Conservation (phyloP, 2,113 vertebrate species). For the Strigops habroptila region DNA sequence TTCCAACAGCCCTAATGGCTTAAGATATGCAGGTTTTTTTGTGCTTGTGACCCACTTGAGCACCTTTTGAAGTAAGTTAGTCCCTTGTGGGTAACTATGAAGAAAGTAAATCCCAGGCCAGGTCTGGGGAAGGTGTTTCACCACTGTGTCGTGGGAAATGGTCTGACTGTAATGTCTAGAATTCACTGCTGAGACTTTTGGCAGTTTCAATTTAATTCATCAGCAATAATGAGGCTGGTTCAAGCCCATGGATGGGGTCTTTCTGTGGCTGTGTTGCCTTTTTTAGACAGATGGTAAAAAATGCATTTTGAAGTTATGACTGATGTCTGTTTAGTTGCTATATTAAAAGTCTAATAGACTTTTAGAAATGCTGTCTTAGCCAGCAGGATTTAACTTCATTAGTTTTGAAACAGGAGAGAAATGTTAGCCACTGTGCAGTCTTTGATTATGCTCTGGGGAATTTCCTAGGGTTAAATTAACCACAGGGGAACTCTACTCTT, state of each 20-base stretch:
- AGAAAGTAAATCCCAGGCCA: background rate
- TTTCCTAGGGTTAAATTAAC: constrained; percentile 59
- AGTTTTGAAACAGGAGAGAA: constrained; percentile 54
- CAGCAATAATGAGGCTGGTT: background rate
- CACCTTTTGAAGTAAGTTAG: background rate
- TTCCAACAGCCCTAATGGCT: background rate
- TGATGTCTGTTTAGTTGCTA: background rate
- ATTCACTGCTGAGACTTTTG: constrained; percentile 27
- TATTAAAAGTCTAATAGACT: constrained; percentile 47
- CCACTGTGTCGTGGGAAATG: accelerated
- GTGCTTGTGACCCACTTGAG: background rate
- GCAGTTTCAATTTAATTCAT: constrained; percentile 13
- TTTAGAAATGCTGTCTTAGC: constrained; percentile 42
- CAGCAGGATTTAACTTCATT: constrained; percentile 65
- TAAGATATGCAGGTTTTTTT: background rate
- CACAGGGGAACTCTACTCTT: constrained; percentile 24
- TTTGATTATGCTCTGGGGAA: constrained; percentile 56
- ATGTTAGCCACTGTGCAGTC: constrained; percentile 34
- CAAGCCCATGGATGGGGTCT: background rate
- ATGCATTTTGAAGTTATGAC: background rate
- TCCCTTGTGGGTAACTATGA: background rate
- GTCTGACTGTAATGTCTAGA: background rate
- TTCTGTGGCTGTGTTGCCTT: background rate
- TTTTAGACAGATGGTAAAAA: constrained; percentile 43
- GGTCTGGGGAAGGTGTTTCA: background rate